Conservation (phyloP, 2,888 invertebrate genomes). For the Unio pictorum region DNA sequence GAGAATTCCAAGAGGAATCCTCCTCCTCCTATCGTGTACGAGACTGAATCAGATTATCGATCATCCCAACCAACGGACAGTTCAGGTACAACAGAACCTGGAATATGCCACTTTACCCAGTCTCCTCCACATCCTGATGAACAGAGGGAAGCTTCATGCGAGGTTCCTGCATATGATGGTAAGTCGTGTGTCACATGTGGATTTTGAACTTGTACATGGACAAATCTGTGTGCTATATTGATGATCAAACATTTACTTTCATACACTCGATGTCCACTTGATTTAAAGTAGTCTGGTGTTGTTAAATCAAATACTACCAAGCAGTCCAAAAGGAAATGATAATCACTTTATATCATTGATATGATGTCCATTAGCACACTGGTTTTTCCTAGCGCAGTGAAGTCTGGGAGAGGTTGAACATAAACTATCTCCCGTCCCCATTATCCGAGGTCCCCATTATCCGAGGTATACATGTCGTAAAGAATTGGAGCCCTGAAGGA, state of each 20-base stretch:
- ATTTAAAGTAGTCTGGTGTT: background rate
- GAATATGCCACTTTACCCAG: slow-evolving; percentile 66
- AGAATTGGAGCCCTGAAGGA: no score
- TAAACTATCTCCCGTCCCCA: no score
- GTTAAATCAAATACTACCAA: slow-evolving; percentile 10
- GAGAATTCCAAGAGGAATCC: slow-evolving; percentile 61
- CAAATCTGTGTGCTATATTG: background rate
- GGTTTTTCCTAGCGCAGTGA: no score
- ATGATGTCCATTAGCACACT: no score
- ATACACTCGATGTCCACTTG: background rate
- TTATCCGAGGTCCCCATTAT: no score
- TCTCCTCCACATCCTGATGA: slow-evolving; percentile 66
- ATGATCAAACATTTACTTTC: background rate
- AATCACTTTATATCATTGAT: background rate
- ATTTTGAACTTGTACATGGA: background rate
- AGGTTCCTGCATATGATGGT: slow-evolving; percentile 62
- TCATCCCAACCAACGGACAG: slow-evolving; percentile 64
- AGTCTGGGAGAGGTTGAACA: no score
- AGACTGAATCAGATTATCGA: slow-evolving; percentile 47
- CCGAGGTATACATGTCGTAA: no score
- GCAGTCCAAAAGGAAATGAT: slow-evolving; percentile 1
- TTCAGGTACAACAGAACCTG: slow-evolving; percentile 62
- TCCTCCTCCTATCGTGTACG: slow-evolving; percentile 60
- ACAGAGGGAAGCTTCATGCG: slow-evolving; percentile 64
- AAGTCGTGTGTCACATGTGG: slow-evolving; percentile 13